Percentiles rank a stretch among this genome's conserved stretches.
These are phyloP conservation scores for Axea sp. DNA, from an alignment of 2,888 invertebrate genomes.

Conservation along the genomic window DNA sequence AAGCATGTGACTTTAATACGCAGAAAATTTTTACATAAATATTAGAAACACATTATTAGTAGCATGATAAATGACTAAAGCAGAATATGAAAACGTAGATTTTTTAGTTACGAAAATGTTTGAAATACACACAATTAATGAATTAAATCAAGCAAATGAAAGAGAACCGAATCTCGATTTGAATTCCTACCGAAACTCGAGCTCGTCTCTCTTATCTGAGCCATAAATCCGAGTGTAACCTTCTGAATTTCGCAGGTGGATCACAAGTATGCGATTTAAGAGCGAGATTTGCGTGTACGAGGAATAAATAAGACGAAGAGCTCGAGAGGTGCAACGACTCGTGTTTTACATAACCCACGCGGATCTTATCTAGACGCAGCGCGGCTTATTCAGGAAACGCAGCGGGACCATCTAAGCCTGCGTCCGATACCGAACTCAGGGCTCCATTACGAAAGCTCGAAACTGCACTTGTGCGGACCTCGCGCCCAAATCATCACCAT, in stretches of 20 bases:
- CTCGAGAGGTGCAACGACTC: conserved; percentile 68
- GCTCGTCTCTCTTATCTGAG: conserved; percentile 1
- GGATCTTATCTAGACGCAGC: conserved; percentile 68
- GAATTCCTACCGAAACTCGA: conserved; percentile 25
- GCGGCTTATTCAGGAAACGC: conserved; percentile 48
- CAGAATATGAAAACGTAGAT: no score
- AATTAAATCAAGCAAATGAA: conserved; percentile 1
- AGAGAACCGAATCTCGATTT: conserved; percentile 1
- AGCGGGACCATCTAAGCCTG: conserved; percentile 41
- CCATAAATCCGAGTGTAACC: conserved; percentile 40
- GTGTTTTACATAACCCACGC: conserved; percentile 71
- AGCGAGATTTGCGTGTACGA: conserved; percentile 40
- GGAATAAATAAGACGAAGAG: conserved; percentile 52
- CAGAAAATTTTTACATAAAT: no score
- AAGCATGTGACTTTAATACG: no score
- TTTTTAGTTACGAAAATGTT: no score
- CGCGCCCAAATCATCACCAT: conserved; percentile 8
- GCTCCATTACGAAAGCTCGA: conserved; percentile 28
- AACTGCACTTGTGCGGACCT: not conserved
- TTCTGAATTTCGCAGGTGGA: conserved; percentile 54
- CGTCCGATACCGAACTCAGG: conserved; percentile 31
- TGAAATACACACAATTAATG: no score
- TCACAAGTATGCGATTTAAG: conserved; percentile 55
- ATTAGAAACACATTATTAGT: no score
- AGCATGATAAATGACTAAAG: no score